Conservation (phyloP, 2,888 invertebrate genomes). For the Apamea epomidion region DNA sequence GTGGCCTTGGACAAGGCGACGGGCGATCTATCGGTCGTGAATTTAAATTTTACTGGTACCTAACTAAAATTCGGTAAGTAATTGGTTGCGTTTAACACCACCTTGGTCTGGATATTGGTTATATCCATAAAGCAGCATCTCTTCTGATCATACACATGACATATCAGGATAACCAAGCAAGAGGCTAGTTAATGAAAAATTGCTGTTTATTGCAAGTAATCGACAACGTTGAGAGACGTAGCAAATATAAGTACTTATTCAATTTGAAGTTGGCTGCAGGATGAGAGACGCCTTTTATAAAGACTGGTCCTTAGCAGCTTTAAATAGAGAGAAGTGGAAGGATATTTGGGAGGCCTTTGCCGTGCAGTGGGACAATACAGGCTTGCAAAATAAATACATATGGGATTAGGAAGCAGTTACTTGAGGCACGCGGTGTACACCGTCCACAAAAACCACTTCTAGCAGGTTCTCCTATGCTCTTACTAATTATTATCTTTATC, state of each 20-base stretch:
- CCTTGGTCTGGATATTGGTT: neutral
- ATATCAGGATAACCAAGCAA: neutral
- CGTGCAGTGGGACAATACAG: neutral
- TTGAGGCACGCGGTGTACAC: neutral
- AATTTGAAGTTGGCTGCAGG: neutral
- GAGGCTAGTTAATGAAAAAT: neutral
- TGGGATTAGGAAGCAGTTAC: neutral
- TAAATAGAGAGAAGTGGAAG: too few relatives aligned
- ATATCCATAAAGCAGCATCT: neutral
- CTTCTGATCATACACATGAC: neutral
- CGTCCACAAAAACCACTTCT: neutral
- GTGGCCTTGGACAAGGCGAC: slow-evolving; percentile 14
- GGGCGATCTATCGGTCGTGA: neutral
- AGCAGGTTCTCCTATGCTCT: neutral
- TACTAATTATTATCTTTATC: slow-evolving; percentile 27
- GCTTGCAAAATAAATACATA: slow-evolving; percentile 8
- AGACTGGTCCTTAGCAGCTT: neutral
- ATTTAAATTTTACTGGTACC: neutral
- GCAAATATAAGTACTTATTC: neutral
- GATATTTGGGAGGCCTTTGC: neutral
- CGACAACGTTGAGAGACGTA: neutral
- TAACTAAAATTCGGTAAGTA: slow-evolving; percentile 23
- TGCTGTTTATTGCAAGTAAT: neutral
- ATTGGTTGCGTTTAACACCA: slow-evolving; percentile 31
- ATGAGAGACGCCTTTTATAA: neutral